These are phyloP conservation scores for Elymnias hypermnestra DNA, from an alignment of 1,140 invertebrate species.

Conservation along the genomic window DNA sequence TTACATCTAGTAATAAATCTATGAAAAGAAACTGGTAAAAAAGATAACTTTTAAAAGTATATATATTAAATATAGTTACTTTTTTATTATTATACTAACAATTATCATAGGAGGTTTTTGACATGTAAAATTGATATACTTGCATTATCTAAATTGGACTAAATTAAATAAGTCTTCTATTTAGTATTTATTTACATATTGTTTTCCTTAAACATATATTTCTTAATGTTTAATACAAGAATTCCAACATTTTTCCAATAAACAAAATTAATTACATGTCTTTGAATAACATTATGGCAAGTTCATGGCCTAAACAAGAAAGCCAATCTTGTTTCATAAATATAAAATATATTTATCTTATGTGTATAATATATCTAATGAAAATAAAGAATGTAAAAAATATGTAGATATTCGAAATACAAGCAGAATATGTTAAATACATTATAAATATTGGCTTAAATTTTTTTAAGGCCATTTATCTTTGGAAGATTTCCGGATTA, in stretches of 20 bases:
- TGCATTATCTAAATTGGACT: neutral
- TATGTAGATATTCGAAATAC: neutral
- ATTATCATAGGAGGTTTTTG: too few species aligned
- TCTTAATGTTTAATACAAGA: too few species aligned
- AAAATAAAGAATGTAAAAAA: neutral
- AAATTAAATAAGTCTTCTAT: neutral
- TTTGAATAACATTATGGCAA: constrained; percentile 30
- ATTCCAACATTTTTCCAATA: too few species aligned
- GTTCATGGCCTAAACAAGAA: constrained; percentile 29
- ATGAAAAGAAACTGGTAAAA: too few species aligned
- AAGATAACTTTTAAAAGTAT: too few species aligned
- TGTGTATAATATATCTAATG: too few species aligned
- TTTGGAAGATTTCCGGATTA: neutral
- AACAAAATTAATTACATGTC: neutral
- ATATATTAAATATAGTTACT: too few species aligned
- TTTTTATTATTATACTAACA: too few species aligned
- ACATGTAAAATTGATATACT: too few species aligned
- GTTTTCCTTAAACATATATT: neutral
- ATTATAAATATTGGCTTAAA: neutral
- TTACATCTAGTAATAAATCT: too few species aligned
- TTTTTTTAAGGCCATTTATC: neutral
- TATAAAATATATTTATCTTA: too few species aligned
- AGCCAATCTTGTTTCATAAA: too few species aligned
- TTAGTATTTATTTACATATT: constrained; percentile 1
- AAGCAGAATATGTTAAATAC: neutral